phyloP scores from a whole-genome alignment of 2,113 vertebrate species.

The Spheniscus mendiculus region DNA sequence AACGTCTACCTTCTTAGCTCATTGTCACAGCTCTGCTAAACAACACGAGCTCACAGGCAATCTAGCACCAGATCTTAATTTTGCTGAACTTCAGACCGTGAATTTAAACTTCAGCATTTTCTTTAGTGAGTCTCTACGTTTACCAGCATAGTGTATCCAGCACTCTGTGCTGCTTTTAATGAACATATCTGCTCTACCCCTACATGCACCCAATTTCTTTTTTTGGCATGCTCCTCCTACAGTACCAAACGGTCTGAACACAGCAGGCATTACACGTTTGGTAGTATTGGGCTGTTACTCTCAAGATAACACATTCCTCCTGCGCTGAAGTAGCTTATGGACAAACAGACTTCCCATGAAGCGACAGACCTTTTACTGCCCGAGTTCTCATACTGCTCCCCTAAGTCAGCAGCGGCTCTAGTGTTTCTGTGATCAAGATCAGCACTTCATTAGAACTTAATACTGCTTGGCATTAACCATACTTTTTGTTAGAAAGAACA shows the following conservation, averaged over 20 bases:
- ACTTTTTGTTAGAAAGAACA: not conserved
- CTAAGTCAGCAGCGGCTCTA: not conserved
- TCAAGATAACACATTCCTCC: not conserved
- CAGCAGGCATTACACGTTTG: not conserved
- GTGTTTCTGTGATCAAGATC: not conserved
- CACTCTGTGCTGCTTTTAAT: not conserved
- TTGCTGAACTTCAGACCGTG: not conserved
- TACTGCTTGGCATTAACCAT: not conserved
- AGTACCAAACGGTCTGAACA: not conserved
- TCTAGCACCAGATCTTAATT: fast-evolving
- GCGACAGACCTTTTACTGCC: not conserved
- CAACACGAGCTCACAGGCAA: not conserved
- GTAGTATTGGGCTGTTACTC: not conserved
- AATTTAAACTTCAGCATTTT: not conserved
- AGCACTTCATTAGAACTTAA: not conserved
- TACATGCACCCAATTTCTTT: fast-evolving
- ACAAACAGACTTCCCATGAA: not conserved
- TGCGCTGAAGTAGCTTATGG: not conserved
- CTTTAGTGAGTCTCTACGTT: not conserved
- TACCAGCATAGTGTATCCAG: not conserved
- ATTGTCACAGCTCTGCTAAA: not conserved
- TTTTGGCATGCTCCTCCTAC: not conserved
- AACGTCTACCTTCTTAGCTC: not conserved
- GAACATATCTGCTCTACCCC: not conserved
- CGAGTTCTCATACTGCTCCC: not conserved